A percentile compares a stretch with the other conserved stretches of the same genome.
phyloP scores from a whole-genome alignment of 2,888 invertebrate genomes.

The Hemaris fuciformis region DNA sequence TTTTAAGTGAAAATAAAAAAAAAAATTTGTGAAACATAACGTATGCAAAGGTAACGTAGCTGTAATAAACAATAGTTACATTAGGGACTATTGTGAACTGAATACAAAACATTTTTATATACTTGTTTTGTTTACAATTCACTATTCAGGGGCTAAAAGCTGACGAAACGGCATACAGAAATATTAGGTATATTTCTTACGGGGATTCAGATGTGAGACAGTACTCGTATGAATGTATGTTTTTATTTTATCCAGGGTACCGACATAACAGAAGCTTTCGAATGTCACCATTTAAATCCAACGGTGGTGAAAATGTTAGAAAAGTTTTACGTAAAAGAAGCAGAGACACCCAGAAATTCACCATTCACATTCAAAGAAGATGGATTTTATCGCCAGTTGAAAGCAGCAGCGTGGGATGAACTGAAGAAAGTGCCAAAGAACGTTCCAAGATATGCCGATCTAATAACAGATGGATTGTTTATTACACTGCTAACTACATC shows the following conservation, averaged over 20 bases:
- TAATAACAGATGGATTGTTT: slow-evolving; percentile 62
- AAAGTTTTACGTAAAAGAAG: slow-evolving; percentile 85
- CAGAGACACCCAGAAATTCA: slow-evolving; percentile 83
- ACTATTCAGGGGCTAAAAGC: too few species aligned
- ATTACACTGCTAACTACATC: slow-evolving; percentile 55
- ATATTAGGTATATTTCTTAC: too few species aligned
- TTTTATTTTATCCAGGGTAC: slow-evolving; percentile 69
- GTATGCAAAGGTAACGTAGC: too few species aligned
- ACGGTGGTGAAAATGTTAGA: slow-evolving; percentile 81
- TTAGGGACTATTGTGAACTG: too few species aligned
- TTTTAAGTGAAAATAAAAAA: slow-evolving; percentile 9
- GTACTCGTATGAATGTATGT: slow-evolving; percentile 12
- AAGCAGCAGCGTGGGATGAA: slow-evolving; percentile 77
- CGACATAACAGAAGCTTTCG: slow-evolving; percentile 84
- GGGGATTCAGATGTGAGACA: too few species aligned
- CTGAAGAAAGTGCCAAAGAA: slow-evolving; percentile 75
- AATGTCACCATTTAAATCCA: slow-evolving; percentile 77
- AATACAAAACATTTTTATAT: too few species aligned
- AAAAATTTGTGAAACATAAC: too few species aligned
- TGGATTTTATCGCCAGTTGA: slow-evolving; percentile 88
- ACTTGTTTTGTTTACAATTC: too few species aligned
- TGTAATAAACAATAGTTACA: too few species aligned
- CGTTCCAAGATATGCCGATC: slow-evolving; percentile 37
- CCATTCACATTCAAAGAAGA: slow-evolving; percentile 88
- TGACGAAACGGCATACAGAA: too few species aligned